phyloP scores from a whole-genome alignment of 2,888 invertebrate species.

The Erannis defoliaria region DNA sequence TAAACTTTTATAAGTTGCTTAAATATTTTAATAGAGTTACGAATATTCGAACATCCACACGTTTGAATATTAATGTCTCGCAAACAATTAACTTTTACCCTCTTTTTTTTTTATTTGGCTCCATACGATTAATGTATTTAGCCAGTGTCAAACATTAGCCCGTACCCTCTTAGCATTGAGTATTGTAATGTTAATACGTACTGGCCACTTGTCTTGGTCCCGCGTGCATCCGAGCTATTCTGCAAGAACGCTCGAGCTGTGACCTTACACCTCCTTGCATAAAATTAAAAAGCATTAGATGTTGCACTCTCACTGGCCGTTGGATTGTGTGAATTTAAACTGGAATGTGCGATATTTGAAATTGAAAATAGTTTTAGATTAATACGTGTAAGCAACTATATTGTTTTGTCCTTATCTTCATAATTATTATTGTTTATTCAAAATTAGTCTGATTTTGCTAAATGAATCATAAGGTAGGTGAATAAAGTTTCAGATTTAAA shows the following conservation, averaged over 20 bases:
- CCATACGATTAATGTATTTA: constrained; percentile 1
- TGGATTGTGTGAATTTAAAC: constrained; percentile 11
- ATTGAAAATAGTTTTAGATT: no score
- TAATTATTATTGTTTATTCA: no score
- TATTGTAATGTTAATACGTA: constrained; percentile 75
- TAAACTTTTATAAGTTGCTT: neutral
- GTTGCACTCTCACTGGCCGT: constrained; percentile 58
- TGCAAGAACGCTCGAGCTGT: constrained; percentile 68
- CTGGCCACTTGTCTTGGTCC: constrained; percentile 43
- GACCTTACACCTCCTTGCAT: constrained; percentile 75
- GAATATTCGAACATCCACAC: constrained; percentile 43
- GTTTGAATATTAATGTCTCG: constrained; percentile 47
- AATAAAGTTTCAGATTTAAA: neutral
- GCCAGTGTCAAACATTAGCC: constrained; percentile 6
- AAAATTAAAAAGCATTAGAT: constrained; percentile 65
- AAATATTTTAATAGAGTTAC: neutral
- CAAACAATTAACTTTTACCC: constrained; percentile 61
- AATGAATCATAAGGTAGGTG: no score
- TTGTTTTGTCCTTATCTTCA: no score
- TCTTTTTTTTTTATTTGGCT: constrained; percentile 6
- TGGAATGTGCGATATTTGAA: constrained; percentile 3
- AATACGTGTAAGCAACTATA: no score
- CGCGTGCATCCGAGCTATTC: constrained; percentile 64
- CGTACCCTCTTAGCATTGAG: constrained; percentile 53
- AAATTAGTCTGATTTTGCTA: no score